These are phyloP conservation scores for Masnerella sp. DNA, from an alignment of 2,888 invertebrate species.

Conservation along the genomic window DNA sequence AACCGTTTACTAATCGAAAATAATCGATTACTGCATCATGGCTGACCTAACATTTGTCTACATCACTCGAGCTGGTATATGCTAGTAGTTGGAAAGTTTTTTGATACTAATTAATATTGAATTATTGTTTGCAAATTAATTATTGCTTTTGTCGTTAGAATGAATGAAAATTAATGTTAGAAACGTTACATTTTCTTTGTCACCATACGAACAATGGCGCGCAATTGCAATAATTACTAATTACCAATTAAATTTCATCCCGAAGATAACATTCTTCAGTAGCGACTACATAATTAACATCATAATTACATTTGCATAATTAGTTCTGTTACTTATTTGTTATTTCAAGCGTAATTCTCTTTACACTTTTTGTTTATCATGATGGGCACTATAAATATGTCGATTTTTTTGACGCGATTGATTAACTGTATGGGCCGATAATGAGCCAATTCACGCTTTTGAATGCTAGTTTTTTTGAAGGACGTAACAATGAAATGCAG, in stretches of 20 bases:
- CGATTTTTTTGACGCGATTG: too few relatives aligned
- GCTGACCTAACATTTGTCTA: too few relatives aligned
- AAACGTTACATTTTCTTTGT: background rate
- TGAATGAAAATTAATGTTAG: background rate
- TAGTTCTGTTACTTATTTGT: conserved; percentile 10
- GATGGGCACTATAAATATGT: background rate
- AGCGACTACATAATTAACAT: conserved; percentile 20
- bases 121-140: background rate
- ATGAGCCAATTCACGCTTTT: too few relatives aligned
- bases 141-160: background rate
- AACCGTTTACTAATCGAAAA: too few relatives aligned
- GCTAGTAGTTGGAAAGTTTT: too few relatives aligned
- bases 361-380: background rate
- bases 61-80: too few relatives aligned
- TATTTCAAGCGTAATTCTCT: background rate
- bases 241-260: conserved; percentile 24
- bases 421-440: too few relatives aligned
- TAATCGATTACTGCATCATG: too few relatives aligned
- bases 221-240: conserved; percentile 23
- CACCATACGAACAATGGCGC: background rate
- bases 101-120: too few relatives aligned
- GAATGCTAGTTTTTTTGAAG: too few relatives aligned
- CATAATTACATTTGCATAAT: conserved; percentile 32
- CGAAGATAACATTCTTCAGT: conserved; percentile 27
- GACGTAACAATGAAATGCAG: too few relatives aligned